phyloP scores from a whole-genome alignment of 2,113 vertebrate genomes.

The Paradoxurus hermaphroditus region DNA sequence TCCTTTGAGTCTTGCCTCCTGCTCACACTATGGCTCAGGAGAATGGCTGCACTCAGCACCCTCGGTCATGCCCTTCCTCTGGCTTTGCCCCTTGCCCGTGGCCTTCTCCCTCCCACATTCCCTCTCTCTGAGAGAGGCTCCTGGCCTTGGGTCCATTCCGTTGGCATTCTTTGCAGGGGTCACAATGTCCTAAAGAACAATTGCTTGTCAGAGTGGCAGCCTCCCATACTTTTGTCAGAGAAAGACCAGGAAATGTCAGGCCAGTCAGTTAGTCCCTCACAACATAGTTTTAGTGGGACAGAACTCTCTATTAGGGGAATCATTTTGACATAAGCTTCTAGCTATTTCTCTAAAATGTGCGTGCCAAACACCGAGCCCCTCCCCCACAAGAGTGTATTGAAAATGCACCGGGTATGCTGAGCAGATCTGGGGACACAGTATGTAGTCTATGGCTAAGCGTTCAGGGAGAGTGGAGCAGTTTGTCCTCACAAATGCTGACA shows the following conservation, averaged over 20 bases:
- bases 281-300: constrained; percentile 49
- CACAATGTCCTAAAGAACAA: constrained; percentile 4
- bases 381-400: constrained; percentile 52
- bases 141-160: constrained; percentile 35
- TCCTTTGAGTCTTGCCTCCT: neutral
- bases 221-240: constrained; percentile 37
- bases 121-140: constrained; percentile 13
- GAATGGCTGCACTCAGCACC: neutral
- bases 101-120: constrained; percentile 53
- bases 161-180: constrained; percentile 12
- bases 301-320: constrained; percentile 17
- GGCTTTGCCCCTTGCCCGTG: neutral
- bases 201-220: neutral
- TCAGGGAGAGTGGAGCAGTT: constrained; percentile 46
- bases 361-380: neutral
- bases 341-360: constrained; percentile 46
- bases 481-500: constrained; percentile 75
- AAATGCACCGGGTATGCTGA: constrained; percentile 30
- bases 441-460: constrained; percentile 42
- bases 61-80: neutral
- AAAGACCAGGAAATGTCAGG: constrained; percentile 35
- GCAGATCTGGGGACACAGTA: constrained; percentile 51
- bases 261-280: constrained; percentile 34
- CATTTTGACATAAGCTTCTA: constrained; percentile 51
- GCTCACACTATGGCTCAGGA: neutral